Conservation (phyloP, 2,888 invertebrate species). For the Pogonocherus hispidulus region DNA sequence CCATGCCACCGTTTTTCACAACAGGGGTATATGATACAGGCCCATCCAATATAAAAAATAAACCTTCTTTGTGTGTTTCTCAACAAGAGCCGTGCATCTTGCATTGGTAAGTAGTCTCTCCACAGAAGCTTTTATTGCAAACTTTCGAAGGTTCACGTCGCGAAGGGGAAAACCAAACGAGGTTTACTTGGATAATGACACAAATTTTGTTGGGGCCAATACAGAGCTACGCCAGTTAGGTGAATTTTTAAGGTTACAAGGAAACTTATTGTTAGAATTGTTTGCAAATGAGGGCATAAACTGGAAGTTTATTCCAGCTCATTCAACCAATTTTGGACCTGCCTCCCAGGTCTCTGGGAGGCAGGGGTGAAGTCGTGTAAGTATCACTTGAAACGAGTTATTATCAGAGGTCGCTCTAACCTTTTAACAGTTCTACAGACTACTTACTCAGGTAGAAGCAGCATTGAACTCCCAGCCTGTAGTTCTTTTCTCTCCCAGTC, state of each 20-base stretch:
- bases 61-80: slow-evolving; percentile 27
- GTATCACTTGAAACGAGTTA: slow-evolving; percentile 31
- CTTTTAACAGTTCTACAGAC: slow-evolving; percentile 52
- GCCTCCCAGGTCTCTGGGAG: slow-evolving; percentile 41
- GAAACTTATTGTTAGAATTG: not conserved
- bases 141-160: slow-evolving; percentile 12
- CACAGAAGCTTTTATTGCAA: slow-evolving; percentile 13
- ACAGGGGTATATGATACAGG: slow-evolving; percentile 38
- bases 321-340: slow-evolving; percentile 40
- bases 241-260: slow-evolving; percentile 6
- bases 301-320: slow-evolving; percentile 38
- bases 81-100: slow-evolving; percentile 21
- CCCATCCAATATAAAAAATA: slow-evolving; percentile 36
- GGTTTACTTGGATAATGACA: slow-evolving; percentile 17
- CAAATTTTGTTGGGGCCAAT: slow-evolving; percentile 28
- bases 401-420: slow-evolving; percentile 46
- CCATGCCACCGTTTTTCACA: slow-evolving; percentile 34
- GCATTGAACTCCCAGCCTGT: slow-evolving; percentile 54
- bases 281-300: slow-evolving; percentile 6
- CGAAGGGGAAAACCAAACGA: slow-evolving; percentile 22
- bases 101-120: slow-evolving; percentile 13
- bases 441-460: slow-evolving; percentile 51
- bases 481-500: slow-evolving; percentile 36
- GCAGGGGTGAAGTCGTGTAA: slow-evolving; percentile 30
- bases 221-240: slow-evolving; percentile 15